Base-by-base conservation (phyloP, 2,113 vertebrate genomes). In the Takifugu flavidus region DNA sequence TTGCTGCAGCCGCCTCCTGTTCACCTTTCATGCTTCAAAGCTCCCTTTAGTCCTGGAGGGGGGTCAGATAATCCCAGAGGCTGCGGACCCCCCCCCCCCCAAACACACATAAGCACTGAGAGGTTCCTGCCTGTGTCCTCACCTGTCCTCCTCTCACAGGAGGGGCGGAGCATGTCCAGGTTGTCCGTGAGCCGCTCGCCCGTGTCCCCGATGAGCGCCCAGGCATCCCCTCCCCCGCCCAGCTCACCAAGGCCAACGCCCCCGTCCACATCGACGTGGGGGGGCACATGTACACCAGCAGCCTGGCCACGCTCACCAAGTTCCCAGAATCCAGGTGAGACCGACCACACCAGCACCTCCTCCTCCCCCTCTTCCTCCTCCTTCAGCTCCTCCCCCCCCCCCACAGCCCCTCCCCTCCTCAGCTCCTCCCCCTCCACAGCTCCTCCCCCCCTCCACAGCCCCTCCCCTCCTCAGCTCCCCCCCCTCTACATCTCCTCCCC, bases 1-100 rank as follows among this genome's bases (percentile, higher is more conserved):
- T 7, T n/a, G 83, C 88, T 90, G 87, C 87, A 89, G 89, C 88
- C 79, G 90, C 93, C 92, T 93, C 91, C 92, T 91, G 92, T 94
- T 94, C 94, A 93, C 93, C 93, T 95, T 94, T 94, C 93, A 94
- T 92, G 94, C 92, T 91, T 92, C 94, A 93, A 90, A 93, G 92
- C 93, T 89, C 89, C 89, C 87, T 92, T 91, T 88, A 91, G 89
- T 90, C 89, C 87, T 88, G 90, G 90, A 88, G 90, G 85, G 82
- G 90, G 92, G 92, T 92, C 89, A 87, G 86, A 89, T 88, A 92
- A 93, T 92, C 92, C 90, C 89, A 90, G 92, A 90, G 88, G 91
- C 90, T 91, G 84, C 65, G 46, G 45, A 34, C n/a, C n/a, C n/a
- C n/a, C 10, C 65, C 57, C 65, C 62, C 29, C 45, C 28, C 20